Percentiles rank a stretch among this genome's conserved stretches.
These are phyloP conservation scores for Oligia fasciuncula DNA, from an alignment of 2,888 invertebrate genomes.

Conservation along the genomic window DNA sequence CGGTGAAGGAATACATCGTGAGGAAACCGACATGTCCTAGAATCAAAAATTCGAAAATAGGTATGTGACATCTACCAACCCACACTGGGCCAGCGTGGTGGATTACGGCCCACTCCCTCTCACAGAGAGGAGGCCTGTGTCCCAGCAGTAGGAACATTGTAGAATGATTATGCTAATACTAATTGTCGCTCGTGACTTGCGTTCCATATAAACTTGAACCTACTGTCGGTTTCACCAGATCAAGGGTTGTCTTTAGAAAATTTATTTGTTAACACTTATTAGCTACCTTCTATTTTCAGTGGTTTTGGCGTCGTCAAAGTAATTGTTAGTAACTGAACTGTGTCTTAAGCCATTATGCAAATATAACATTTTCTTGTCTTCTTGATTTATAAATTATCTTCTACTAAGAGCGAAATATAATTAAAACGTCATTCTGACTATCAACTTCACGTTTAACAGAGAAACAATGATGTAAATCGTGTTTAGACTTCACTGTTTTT, in stretches of 20 bases:
- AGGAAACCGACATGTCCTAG: background rate
- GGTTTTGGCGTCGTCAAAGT: background rate
- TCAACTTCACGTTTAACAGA: constrained; percentile 13
- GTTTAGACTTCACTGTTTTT: constrained; percentile 9
- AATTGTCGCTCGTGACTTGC: background rate
- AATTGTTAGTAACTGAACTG: background rate
- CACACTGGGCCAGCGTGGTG: too few species aligned
- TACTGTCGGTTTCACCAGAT: background rate
- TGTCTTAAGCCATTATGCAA: background rate
- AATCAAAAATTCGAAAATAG: background rate
- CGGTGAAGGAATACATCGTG: background rate
- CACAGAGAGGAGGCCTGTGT: too few species aligned
- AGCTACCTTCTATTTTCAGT: too few species aligned
- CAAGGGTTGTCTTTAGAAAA: background rate
- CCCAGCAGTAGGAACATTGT: too few species aligned
- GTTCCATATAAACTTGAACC: background rate
- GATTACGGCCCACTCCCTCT: too few species aligned
- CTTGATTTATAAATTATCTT: background rate
- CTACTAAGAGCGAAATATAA: constrained; percentile 6
- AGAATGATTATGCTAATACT: too few species aligned
- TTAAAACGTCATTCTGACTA: constrained; percentile 27
- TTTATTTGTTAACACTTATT: background rate
- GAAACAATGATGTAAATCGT: constrained; percentile 14
- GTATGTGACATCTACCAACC: background rate
- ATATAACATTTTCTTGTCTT: background rate